Evolutionary conservation across 2,888 invertebrate genomes (phyloP), one percentile per base, ranked within the genome.

Genomic region (Oxyteleia sp.): DNA sequence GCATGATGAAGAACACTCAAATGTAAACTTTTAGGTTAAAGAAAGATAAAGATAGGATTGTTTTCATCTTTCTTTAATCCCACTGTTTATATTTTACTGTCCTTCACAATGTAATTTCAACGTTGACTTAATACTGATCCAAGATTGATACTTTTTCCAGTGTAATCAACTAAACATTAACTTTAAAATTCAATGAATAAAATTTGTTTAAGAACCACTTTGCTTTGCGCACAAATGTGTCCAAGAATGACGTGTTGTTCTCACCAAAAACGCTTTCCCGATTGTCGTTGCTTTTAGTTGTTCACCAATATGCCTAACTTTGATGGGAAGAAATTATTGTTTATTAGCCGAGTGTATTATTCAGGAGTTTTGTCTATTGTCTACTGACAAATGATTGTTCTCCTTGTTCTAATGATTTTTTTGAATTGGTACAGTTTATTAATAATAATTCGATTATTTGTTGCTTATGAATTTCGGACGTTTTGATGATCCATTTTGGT

Each of bases 141-240:
- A n/a, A n/a, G n/a, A n/a, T n/a, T n/a, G n/a, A n/a, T n/a, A n/a
- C n/a, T n/a, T n/a, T n/a, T n/a, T n/a, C n/a, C n/a, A n/a, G n/a
- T n/a, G n/a, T n/a, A n/a, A n/a, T 13, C 49, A 47, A 41, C 23
- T 49, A 35, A 59, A 66, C 8, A 26, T 3, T 49, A 35, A 64
- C 18, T 15, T 76, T 64, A 45, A 74, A 59, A 43, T 41, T 10
- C n/a, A 16, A 5, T 7, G 20, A 11, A 15, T 38, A 64, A 43
- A 55, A 57, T 38, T 20, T 38, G 29, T 32, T 23, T 26, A 16
- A 18, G 35, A 45, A 53, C 45, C 55, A 74, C 55, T 47, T 51
- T 41, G 74, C 74, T 74, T 81, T 63, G 53, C 69, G 59, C 74
- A 81, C 81, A 63, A 61, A 59, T 68, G 66, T 72, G 38, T 72